These are phyloP conservation scores for Heterochromis multidens DNA, from an alignment of 2,113 vertebrate species.

Conservation along the genomic window DNA sequence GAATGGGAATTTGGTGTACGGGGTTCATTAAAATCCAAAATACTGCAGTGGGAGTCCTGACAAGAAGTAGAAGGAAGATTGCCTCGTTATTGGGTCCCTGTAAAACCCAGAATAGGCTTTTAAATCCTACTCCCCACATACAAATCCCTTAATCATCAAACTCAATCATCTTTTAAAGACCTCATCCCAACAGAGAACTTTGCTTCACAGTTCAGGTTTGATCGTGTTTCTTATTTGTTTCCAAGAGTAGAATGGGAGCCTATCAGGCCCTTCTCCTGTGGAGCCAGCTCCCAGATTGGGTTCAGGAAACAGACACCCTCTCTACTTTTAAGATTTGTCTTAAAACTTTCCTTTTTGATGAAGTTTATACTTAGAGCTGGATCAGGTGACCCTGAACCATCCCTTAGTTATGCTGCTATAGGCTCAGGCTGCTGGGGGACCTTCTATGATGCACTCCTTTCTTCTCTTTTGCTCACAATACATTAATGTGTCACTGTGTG, in stretches of 20 bases:
- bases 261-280: not conserved
- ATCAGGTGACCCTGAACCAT: not conserved
- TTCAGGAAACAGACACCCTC: not conserved
- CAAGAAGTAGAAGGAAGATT: not conserved
- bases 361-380: not conserved
- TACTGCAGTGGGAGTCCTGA: not conserved
- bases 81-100: not conserved
- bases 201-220: not conserved
- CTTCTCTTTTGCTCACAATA: not conserved
- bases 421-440: not conserved
- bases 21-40: not conserved
- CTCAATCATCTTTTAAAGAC: not conserved
- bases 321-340: not conserved
- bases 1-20: accelerated
- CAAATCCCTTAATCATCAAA: not conserved
- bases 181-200: not conserved
- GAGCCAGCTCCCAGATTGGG: not conserved
- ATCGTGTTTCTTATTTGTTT: not conserved
- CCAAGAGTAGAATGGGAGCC: not conserved
- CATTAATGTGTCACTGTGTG: not conserved
- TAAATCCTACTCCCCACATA: not conserved
- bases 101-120: not conserved
- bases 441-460: not conserved
- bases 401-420: not conserved
- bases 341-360: not conserved